phyloP scores from a whole-genome alignment of 2,113 vertebrate genomes.

The Tretioscincus oriximinensis region DNA sequence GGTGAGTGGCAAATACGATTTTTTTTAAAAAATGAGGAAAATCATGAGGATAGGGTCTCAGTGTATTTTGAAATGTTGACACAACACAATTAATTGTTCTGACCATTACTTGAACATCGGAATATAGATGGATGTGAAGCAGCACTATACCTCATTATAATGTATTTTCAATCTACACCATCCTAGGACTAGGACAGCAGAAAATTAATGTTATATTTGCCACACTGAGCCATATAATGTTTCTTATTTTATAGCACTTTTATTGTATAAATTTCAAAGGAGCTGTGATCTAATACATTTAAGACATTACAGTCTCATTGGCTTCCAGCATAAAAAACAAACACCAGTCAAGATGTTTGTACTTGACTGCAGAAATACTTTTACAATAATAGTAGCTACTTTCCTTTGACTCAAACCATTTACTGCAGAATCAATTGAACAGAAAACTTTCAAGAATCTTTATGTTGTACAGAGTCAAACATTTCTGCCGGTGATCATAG shows the following conservation, averaged over 20 bases:
- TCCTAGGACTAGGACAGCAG: too few species aligned
- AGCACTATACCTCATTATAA: too few species aligned
- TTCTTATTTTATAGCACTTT: slow-evolving; percentile 2
- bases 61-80: too few species aligned
- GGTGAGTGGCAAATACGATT: too few species aligned
- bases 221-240: background rate
- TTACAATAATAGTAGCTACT: background rate
- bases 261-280: slow-evolving; percentile 17
- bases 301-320: background rate
- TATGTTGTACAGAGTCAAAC: slow-evolving; percentile 29
- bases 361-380: background rate
- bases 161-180: too few species aligned
- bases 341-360: background rate
- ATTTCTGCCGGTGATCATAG: slow-evolving; percentile 40
- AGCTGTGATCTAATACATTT: background rate
- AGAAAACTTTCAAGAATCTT: rapidly evolving
- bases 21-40: too few species aligned
- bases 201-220: background rate
- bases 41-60: too few species aligned
- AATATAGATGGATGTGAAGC: too few species aligned
- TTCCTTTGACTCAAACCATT: slow-evolving; percentile 1
- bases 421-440: background rate
- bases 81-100: too few species aligned
- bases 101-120: too few species aligned
- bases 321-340: background rate